Evolutionary conservation across 2,888 invertebrate species (phyloP).

Genomic region (Ornithoptera priamus): DNA sequence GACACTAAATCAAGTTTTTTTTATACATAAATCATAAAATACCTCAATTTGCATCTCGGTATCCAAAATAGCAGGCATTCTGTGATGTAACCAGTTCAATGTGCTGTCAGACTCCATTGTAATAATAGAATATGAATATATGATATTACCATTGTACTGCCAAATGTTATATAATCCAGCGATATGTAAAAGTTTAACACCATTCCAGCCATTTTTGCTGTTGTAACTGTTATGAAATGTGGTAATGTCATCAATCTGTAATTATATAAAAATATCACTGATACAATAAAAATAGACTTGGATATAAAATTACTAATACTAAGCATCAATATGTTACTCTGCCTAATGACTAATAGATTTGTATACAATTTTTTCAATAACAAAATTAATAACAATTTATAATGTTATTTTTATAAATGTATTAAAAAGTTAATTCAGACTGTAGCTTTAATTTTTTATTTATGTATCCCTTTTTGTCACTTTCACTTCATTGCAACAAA

Average conservation of each 20-base stretch:
- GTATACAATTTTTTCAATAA: too few species aligned
- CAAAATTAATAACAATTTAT: too few species aligned
- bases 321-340: too few species aligned
- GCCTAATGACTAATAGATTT: too few species aligned
- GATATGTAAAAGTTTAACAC: constrained; percentile 83
- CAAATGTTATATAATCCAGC: constrained; percentile 88
- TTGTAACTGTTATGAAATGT: constrained; percentile 77
- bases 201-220: constrained; percentile 79
- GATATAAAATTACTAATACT: too few species aligned
- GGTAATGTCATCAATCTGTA: constrained; percentile 74
- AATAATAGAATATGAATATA: constrained; percentile 87
- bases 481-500: too few species aligned
- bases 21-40: constrained; percentile 5
- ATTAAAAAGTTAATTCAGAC: too few species aligned
- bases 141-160: constrained; percentile 78
- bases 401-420: too few species aligned
- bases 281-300: too few species aligned
- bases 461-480: too few species aligned
- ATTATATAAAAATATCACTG: constrained; percentile 10
- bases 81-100: constrained; percentile 87
- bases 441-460: too few species aligned
- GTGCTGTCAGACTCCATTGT: constrained; percentile 86
- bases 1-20: neutral
- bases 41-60: constrained; percentile 83
- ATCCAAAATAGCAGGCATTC: constrained; percentile 89